Evolutionary conservation across 2,113 vertebrate species (phyloP), one percentile per base, ranked within the genome.

Genomic region (Microcebus tavaratra): DNA sequence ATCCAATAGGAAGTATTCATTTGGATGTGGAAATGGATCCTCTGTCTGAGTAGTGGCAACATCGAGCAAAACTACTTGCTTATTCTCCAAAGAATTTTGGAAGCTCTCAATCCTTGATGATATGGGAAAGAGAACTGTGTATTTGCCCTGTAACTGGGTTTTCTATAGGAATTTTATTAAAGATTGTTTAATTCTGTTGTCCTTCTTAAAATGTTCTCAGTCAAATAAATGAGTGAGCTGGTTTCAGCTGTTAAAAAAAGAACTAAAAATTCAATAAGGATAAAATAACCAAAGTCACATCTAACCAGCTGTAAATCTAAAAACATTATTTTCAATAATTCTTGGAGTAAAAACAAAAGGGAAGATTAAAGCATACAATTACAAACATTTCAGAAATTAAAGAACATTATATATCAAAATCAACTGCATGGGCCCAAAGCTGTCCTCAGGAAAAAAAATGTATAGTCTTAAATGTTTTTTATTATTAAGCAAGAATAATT

Each of bases 1-100:
- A 98, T 99, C 98, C 99, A 99, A 98, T 99, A 98, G 98, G 98
- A 98, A 96, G 97, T 98, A 97, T 98, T 98, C 97, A 97, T 97
- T 97, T 95, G 98, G 97, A 98, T 97, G 92, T 98, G 97, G 98
- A 93, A 42, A 55, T 87, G 90, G 96, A 97, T 94, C 96, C 59
- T 97, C 67, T 97, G 90, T 97, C 95, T 94, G 95, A 98, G 79
- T 82, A 93, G 97, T 96, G 96, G 96, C 90, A 97, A 97, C 88
- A 82, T 86, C 88, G 93, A 96, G 89, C 97, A 95, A 70, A 97
- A 98, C 98, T 98, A 98, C 98, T 98, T 98, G 98, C 98, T 98
- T 97, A 95, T 98, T 98, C 98, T 98, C 98, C 98, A 39, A 98
- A 98, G 98, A 98, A 92, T 95, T 73, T 92, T 98, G 96, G 97